These are phyloP conservation scores for Atlantisia rogersi DNA, from an alignment of 2,113 vertebrate species.

Conservation along the genomic window DNA sequence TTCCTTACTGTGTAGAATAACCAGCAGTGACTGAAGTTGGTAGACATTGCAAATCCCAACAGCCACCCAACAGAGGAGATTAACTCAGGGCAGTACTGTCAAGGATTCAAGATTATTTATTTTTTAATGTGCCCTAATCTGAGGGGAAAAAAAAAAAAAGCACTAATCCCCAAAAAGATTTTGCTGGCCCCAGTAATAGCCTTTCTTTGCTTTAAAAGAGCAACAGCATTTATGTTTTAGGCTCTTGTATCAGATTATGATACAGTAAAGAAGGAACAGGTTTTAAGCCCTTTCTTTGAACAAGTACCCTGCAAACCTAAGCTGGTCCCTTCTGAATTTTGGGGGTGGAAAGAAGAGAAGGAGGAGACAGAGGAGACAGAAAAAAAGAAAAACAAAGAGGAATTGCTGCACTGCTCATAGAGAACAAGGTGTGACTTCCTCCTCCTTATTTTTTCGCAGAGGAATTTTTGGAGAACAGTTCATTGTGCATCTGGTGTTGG, in stretches of 20 bases:
- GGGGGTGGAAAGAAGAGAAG: accelerated
- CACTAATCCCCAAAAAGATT: background rate
- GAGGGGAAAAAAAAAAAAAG: background rate
- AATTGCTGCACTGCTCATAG: background rate
- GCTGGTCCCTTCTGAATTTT: background rate
- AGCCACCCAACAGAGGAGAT: background rate
- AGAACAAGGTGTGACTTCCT: background rate
- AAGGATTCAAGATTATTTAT: background rate
- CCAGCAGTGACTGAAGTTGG: background rate
- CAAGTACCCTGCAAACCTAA: conserved; percentile 29
- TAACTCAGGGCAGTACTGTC: conserved; percentile 1
- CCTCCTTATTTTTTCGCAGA: background rate
- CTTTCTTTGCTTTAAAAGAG: background rate
- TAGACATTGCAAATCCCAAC: background rate
- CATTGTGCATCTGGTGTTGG: background rate
- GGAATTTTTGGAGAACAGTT: conserved; percentile 26
- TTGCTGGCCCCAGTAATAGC: background rate
- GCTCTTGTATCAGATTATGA: background rate
- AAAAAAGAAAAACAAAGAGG: background rate
- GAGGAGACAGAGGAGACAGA: background rate
- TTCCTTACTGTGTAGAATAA: background rate
- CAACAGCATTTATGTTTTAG: background rate
- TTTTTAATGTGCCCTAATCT: conserved; percentile 3
- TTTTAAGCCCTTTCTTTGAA: conserved; percentile 63
- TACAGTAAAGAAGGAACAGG: conserved; percentile 37